Evolutionary conservation across 1,140 invertebrate genomes (phyloP), one percentile per base, ranked within the genome.

Genomic region (Protaetia brevitarsis): DNA sequence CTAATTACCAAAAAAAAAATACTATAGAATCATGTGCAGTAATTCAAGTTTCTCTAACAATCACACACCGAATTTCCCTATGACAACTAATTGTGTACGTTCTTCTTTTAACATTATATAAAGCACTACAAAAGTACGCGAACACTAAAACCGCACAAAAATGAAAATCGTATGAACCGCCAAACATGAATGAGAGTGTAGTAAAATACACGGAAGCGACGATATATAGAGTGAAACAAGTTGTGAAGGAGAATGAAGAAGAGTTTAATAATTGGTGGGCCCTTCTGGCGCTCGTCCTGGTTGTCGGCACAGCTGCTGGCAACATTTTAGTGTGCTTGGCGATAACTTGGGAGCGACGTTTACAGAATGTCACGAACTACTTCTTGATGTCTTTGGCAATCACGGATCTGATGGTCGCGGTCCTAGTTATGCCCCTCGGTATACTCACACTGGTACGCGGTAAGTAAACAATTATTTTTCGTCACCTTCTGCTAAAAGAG

Each of bases 301-400:
- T 96, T 21, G 75, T 95, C 26, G 89, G 89, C 59, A 96, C 95
- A 0, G 91, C 94, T 0, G 88, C 94, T 30, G 96, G 96, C 0
- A 98, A 98, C 79, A 90, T 96, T 16, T 83, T 98, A 16, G 96
- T 99, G 6, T 96, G 95, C 76, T 79, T 97, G 69, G 95, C 95
- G 3, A 92, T 99, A 61, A 88, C 89, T 66, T 88, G 90, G 83
- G 94, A 97, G 76, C 84, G 89, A 27, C 84, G 92, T 11, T 83
- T 98, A 64, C 92, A 98, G 76, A 96, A 96, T 77, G 92, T 97
- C 16, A 98, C 96, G 66, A 98, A 98, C 79, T 96, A 96, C 76
- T 97, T 99, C 76, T 85, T 99, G 63, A 92, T 97, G 85, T 97
- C 95, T 10, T 80, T 99, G 72, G 95, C 96, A 23, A 89, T 97